A percentile compares a stretch with the other conserved stretches of the same genome.
Evolutionary conservation across 2,888 invertebrate genomes (phyloP).

Genomic region (Holacanthella duospinosa): DNA sequence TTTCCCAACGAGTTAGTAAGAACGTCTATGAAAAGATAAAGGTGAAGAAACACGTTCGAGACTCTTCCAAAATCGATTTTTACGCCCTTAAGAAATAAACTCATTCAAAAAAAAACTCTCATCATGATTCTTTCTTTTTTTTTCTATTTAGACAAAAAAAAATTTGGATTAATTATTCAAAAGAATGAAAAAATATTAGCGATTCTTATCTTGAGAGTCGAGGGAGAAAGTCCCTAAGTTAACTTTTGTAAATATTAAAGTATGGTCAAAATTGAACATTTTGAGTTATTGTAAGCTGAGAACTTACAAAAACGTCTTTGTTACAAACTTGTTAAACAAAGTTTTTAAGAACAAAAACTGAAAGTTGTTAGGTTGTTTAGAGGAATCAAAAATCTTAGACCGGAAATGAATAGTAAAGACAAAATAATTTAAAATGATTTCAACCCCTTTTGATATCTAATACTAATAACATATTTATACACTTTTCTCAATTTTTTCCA

Average conservation of each 20-base stretch:
- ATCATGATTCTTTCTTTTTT: background rate
- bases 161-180: background rate
- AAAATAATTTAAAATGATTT: background rate
- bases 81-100: background rate
- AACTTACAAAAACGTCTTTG: too few relatives aligned
- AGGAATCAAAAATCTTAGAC: too few relatives aligned
- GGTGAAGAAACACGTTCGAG: constrained; percentile 9
- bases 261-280: too few relatives aligned
- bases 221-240: too few relatives aligned
- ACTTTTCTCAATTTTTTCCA: too few relatives aligned
- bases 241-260: too few relatives aligned
- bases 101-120: background rate
- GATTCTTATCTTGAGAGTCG: too few relatives aligned
- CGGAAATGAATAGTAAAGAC: background rate
- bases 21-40: constrained; percentile 10
- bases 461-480: too few relatives aligned
- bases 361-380: too few relatives aligned
- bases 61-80: constrained; percentile 2
- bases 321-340: background rate
- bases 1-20: constrained; percentile 1
- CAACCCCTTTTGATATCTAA: background rate
- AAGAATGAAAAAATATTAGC: too few relatives aligned
- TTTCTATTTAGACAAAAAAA: background rate
- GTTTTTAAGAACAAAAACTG: background rate
- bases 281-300: too few relatives aligned